Evolutionary conservation across 2,888 invertebrate species (phyloP), one percentile per base, ranked within the genome.

Genomic region (Cecidostiba fungosa): DNA sequence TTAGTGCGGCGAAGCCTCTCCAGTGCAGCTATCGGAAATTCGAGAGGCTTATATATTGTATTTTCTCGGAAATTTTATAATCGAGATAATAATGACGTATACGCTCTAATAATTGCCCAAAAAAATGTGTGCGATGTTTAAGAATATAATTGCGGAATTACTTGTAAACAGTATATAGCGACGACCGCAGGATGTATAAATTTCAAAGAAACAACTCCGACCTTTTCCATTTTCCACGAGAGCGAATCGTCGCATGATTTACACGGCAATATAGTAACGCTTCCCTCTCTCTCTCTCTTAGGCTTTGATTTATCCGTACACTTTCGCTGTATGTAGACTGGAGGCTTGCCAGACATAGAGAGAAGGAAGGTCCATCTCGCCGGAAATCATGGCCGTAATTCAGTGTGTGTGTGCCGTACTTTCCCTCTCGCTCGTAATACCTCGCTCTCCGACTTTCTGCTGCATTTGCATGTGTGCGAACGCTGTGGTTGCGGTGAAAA

Each of bases 301-400:
- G 74, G 77, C 80, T 87, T 87, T 90, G 90, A 90, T 90, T 90
- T 90, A 90, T 89, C 86, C 88, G 83, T 78, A 86, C 88, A 89
- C 90, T 90, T 89, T 90, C 88, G 66, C 47, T 12, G 86, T 86
- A 62, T 87, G 59, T 84, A 88, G 86, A 87, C 89, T 90, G 90
- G 90, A 90, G 88, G 86, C 78, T 79, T 88, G 89, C 89, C 89
- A 90, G 89, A 73, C 88, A 84, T 88, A 23, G 54, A n/a, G 54
- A 59, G 54, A n/a, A 59, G 91, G 90, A 91, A 90, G 90, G 90
- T 91, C 91, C 90, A 90, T 89, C 90, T 89, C 88, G 88, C 88
- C 90, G 91, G 91, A 91, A 90, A 91, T 91, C 89, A 88, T 88
- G 88, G 87, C 78, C 82, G 89, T 91, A 91, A 90, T 89, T 91